These are phyloP conservation scores for Trichonephila inaurata DNA, from an alignment of 1,140 invertebrate genomes.

Conservation along the genomic window DNA sequence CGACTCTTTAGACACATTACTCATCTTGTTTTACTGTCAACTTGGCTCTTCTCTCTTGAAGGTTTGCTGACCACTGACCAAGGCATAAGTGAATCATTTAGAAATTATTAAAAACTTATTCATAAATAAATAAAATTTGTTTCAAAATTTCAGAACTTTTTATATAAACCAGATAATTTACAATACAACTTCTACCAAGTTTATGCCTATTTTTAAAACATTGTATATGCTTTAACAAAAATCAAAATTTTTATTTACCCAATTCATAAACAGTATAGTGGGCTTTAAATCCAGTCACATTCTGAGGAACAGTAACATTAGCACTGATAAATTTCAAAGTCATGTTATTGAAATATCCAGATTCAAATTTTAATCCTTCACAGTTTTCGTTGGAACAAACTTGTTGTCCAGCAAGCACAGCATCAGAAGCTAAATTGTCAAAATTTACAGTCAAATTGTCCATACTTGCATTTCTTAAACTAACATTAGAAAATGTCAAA, in stretches of 20 bases:
- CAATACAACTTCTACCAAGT: no score
- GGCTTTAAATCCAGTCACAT: conserved; percentile 68
- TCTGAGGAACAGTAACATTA: conserved; percentile 58
- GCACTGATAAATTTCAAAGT: conserved; percentile 69
- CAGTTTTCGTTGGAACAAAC: conserved; percentile 70
- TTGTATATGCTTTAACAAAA: neutral
- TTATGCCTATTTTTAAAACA: no score
- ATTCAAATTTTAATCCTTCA: conserved; percentile 62
- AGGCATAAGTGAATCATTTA: no score
- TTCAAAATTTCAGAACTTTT: neutral
- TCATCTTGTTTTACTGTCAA: no score
- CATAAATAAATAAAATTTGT: no score
- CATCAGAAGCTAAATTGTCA: conserved; percentile 6
- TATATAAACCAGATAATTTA: neutral
- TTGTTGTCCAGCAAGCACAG: conserved; percentile 65
- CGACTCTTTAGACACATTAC: no score
- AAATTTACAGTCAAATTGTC: conserved; percentile 65
- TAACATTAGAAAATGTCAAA: conserved; percentile 71
- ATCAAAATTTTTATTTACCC: conserved; percentile 34
- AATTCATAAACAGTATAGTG: conserved; percentile 68
- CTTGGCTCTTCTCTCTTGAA: no score
- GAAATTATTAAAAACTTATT: no score
- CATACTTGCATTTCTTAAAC: conserved; percentile 67
- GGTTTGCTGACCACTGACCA: no score
- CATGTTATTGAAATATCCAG: conserved; percentile 59